Conservation (phyloP, 2,888 invertebrate genomes). For the Machimus atricapillus region DNA sequence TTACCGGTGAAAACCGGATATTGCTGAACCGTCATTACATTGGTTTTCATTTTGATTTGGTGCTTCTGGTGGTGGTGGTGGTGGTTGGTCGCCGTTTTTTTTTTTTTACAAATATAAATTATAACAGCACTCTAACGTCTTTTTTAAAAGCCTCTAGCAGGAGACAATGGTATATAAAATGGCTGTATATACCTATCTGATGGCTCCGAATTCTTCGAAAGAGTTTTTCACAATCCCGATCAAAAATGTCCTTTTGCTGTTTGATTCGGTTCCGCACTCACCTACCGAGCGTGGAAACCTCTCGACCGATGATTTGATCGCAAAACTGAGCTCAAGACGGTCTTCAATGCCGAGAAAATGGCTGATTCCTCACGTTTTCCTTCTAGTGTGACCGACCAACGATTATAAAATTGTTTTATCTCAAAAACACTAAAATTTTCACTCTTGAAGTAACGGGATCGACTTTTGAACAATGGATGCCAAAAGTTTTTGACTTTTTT, state of each 20-base stretch:
- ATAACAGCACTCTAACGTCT: neutral
- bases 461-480: neutral
- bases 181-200: neutral
- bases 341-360: slow-evolving; percentile 1
- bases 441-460: neutral
- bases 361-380: slow-evolving; percentile 10
- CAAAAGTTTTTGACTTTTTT: neutral
- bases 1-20: slow-evolving; percentile 69
- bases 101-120: neutral
- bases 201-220: neutral
- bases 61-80: neutral
- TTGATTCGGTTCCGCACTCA: neutral
- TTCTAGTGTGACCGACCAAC: neutral
- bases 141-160: neutral
- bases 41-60: slow-evolving; percentile 54
- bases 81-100: slow-evolving; percentile 34
- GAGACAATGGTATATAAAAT: neutral
- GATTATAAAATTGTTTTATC: neutral
- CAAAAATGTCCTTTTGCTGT: neutral
- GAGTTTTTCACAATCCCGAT: neutral
- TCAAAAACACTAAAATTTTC: slow-evolving; percentile 4
- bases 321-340: neutral
- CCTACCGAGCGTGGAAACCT: neutral
- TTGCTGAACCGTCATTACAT: slow-evolving; percentile 67
- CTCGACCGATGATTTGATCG: neutral